These are phyloP conservation scores for Sinocyclocheilus rhinocerous DNA, from an alignment of 2,113 vertebrate genomes.

Conservation along the genomic window DNA sequence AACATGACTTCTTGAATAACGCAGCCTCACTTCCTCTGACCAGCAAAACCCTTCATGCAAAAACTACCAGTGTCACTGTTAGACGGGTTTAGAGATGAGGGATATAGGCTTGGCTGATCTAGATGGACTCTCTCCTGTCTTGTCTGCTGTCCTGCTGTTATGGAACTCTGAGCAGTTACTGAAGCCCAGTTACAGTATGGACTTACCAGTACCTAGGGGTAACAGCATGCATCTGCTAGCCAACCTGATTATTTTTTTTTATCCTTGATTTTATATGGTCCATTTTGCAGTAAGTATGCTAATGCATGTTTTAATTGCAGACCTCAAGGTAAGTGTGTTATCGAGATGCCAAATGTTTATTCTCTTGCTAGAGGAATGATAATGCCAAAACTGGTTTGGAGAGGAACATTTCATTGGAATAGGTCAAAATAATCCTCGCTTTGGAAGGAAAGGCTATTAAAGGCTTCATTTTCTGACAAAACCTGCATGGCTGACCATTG, in stretches of 20 bases:
- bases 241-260: slow-evolving; percentile 46
- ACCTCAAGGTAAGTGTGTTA: slow-evolving; percentile 69
- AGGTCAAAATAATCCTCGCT: not conserved
- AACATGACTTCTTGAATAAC: slow-evolving; percentile 67
- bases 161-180: slow-evolving; percentile 77
- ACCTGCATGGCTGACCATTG: not conserved
- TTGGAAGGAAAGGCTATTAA: not conserved
- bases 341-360: not conserved
- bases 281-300: slow-evolving; percentile 71
- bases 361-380: slow-evolving; percentile 4
- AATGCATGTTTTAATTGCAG: slow-evolving; percentile 65
- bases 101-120: slow-evolving; percentile 65
- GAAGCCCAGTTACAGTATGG: slow-evolving; percentile 84
- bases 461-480: not conserved
- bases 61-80: slow-evolving; percentile 71
- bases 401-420: not conserved
- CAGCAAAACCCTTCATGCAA: slow-evolving; percentile 74
- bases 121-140: slow-evolving; percentile 76
- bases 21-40: slow-evolving; percentile 64
- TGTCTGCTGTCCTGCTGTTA: slow-evolving; percentile 85
- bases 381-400: not conserved
- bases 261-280: slow-evolving; percentile 54
- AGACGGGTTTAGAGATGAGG: slow-evolving; percentile 62
- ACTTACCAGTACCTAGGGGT: slow-evolving; percentile 85
- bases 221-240: slow-evolving; percentile 76